phyloP scores from a whole-genome alignment of 30 jellyfish, hydroid and myxozoan species.

The Catostylus mosaicus region DNA sequence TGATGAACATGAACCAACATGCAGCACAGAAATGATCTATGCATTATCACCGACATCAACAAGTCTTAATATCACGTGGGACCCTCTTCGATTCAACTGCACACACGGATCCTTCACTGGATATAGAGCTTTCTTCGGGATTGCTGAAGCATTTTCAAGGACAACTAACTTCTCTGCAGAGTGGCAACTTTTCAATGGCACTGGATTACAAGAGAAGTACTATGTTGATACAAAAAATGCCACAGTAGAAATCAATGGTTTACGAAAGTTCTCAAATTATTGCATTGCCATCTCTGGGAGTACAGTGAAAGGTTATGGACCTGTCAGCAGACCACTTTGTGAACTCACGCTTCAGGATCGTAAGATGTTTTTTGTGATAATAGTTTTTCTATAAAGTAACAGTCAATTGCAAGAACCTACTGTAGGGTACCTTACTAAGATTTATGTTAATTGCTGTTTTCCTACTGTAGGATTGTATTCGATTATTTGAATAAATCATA shows the following conservation, averaged over 20 bases:
- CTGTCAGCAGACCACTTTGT: slow-evolving; percentile 13
- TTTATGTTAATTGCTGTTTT: too few relatives aligned
- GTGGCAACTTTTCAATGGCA: background rate
- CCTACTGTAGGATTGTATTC: too few relatives aligned
- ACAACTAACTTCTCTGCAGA: background rate
- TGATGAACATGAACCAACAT: slow-evolving; percentile 50
- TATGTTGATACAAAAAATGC: background rate
- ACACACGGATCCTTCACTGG: slow-evolving; percentile 36
- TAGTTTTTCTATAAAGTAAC: too few relatives aligned
- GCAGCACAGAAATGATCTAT: slow-evolving; percentile 16
- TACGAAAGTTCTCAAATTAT: slow-evolving; percentile 40
- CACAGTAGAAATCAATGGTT: background rate
- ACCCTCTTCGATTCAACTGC: slow-evolving; percentile 18
- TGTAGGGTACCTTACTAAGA: too few relatives aligned
- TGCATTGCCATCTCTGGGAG: slow-evolving; percentile 40
- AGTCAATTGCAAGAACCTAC: too few relatives aligned
- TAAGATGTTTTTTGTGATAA: background rate
- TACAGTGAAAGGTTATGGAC: slow-evolving; percentile 58
- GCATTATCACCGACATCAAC: slow-evolving; percentile 22
- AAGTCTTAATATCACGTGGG: slow-evolving; percentile 37
- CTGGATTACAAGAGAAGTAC: background rate
- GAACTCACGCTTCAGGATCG: slow-evolving; percentile 39
- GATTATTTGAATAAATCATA: background rate
- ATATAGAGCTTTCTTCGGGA: slow-evolving; percentile 40
- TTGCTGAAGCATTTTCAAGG: background rate